Evolutionary conservation across 2,797 vertebrate genomes (phyloP).

Genomic region (Neostethus bicornis): DNA sequence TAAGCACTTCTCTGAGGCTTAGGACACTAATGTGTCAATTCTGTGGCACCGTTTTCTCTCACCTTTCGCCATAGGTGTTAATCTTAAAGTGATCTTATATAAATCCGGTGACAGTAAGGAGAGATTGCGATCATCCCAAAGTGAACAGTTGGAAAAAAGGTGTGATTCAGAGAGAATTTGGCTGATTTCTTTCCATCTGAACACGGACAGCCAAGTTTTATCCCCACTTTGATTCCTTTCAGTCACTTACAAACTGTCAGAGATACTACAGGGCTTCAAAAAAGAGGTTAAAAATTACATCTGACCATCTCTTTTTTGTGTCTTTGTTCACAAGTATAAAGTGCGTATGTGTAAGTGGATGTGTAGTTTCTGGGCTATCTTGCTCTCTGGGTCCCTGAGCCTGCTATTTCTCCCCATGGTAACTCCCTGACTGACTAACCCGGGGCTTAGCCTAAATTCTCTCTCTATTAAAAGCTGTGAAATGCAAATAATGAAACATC

Average conservation of each 20-base stretch:
- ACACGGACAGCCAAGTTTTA: slow-evolving; percentile 2
- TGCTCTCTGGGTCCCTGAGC: slow-evolving; percentile 75
- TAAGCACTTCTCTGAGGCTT: slow-evolving; percentile 11
- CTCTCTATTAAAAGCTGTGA: slow-evolving; percentile 86
- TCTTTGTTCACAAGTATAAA: slow-evolving; percentile 13
- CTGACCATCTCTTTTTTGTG: slow-evolving; percentile 20
- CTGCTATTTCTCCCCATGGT: slow-evolving; percentile 77
- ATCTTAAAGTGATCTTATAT: slow-evolving; percentile 46
- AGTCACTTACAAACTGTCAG: slow-evolving; percentile 17
- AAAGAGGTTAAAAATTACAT: slow-evolving; percentile 9
- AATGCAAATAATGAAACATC: slow-evolving; percentile 86
- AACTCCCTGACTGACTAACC: slow-evolving; percentile 81
- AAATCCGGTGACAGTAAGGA: slow-evolving; percentile 56
- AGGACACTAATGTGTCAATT: slow-evolving; percentile 19
- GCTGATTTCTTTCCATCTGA: slow-evolving; percentile 10
- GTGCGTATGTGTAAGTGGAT: slow-evolving; percentile 12
- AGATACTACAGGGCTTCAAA: background rate
- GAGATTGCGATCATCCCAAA: slow-evolving; percentile 58
- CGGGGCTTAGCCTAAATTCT: slow-evolving; percentile 85
- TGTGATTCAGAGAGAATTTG: slow-evolving; percentile 14
- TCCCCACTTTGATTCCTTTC: slow-evolving; percentile 17
- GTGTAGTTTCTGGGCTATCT: slow-evolving; percentile 75
- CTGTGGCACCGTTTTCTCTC: slow-evolving; percentile 24
- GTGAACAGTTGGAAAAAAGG: slow-evolving; percentile 29
- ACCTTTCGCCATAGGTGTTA: slow-evolving; percentile 57